Percentiles rank a stretch among this genome's conserved stretches.
phyloP scores from a whole-genome alignment of 2,113 vertebrate species.

The Capreolus pygargus region DNA sequence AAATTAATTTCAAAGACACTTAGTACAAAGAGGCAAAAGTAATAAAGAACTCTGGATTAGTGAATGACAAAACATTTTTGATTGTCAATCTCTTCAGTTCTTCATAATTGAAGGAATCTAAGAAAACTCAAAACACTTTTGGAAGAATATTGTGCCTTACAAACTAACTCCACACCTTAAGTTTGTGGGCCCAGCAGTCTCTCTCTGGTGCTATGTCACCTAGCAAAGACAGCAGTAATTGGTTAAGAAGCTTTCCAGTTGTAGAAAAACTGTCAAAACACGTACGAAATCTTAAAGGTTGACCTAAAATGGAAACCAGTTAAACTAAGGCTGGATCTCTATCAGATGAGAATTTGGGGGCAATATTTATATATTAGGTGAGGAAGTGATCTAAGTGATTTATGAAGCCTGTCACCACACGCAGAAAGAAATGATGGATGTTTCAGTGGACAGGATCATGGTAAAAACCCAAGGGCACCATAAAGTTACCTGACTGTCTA shows the following conservation, averaged over 20 bases:
- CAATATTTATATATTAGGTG: background rate
- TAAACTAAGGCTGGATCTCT: background rate
- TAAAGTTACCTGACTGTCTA: background rate
- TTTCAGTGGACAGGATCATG: background rate
- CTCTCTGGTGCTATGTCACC: background rate
- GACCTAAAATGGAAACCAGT: background rate
- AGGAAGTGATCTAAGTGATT: background rate
- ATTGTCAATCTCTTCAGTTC: background rate
- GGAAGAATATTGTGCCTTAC: background rate
- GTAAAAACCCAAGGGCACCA: background rate
- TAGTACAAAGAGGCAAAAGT: background rate
- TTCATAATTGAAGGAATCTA: background rate
- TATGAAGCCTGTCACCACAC: background rate
- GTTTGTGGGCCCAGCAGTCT: background rate
- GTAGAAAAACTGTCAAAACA: background rate
- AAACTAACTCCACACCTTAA: background rate
- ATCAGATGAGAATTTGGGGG: background rate
- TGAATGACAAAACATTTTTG: background rate
- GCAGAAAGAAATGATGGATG: background rate
- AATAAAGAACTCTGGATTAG: background rate
- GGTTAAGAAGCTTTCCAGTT: background rate
- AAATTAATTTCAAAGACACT: constrained; percentile 8
- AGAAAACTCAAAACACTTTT: background rate
- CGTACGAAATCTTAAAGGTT: background rate
- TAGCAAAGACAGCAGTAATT: background rate